Base-by-base conservation (phyloP, 1,140 invertebrate species). In the Tribolium castaneum region DNA sequence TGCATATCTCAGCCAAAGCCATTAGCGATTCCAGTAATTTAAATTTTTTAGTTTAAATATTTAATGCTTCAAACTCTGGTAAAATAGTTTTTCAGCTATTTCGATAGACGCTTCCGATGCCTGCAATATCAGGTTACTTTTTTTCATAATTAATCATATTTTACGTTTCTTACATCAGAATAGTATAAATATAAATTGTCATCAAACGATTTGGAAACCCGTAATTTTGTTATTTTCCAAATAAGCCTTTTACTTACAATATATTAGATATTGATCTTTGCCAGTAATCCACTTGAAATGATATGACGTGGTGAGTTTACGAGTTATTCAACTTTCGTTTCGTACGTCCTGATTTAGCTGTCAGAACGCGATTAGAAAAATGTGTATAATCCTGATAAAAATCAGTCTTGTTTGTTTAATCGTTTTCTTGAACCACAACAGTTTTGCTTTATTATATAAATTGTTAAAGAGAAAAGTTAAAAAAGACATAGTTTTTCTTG, bases 261-360 rank as follows among this genome's bases (percentile, higher is more conserved):
- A 10, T 45, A 45, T 45, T 45, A 66, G 59, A 66, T 66, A 66
- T 66, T 35, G 59, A 66, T 66, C 59, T 66, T 25, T 13, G 14
- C 59, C 45, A 66, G 59, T 66, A 66, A 66, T 66, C 59, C 59
- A 35, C 59, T 66, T 35, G 25, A 66, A 66, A 66, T 66, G 59
- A 66, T 66, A 66, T 66, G 59, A 66, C 59, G 59, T 66, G 59
- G 59, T 66, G 30, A 35, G 25, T 66, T 66, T 66, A 34, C 59
- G 30, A 66, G 59, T 66, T 66, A 66, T 66, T 66, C 59, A 66
- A 66, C 59, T 66, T 66, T 66, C 59, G 25, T 66, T 66, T 35
- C 59, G 34, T 66, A 66, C 14, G 10, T 66, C 45, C 59, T 13
- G 30, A 35, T 35, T 66, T 25, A n/a, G 22, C 30, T 34, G 30